These are phyloP conservation scores for Rhyacophila brunnea DNA, from an alignment of 1,140 invertebrate genomes.

Conservation along the genomic window DNA sequence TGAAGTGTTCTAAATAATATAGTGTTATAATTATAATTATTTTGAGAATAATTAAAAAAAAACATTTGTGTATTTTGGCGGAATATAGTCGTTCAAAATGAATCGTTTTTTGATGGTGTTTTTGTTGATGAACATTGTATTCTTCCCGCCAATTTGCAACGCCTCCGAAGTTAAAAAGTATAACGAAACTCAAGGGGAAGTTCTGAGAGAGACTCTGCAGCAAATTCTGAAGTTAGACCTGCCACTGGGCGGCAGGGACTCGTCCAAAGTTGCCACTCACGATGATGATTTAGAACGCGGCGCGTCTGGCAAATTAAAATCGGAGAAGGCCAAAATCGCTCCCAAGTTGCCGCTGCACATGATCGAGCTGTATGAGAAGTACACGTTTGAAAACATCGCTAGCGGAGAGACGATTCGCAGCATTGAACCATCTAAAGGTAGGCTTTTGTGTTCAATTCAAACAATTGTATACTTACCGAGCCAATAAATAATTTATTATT, in stretches of 20 bases:
- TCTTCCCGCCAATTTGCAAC: slow-evolving; percentile 4
- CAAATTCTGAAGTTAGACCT: slow-evolving; percentile 13
- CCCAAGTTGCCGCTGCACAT: slow-evolving; percentile 21
- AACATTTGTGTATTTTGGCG: no score
- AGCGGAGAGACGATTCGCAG: slow-evolving; percentile 19
- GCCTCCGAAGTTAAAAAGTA: neutral
- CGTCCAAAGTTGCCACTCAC: neutral
- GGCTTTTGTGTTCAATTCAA: neutral
- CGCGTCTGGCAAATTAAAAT: neutral
- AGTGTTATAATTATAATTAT: no score
- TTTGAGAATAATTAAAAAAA: no score
- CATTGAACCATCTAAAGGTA: slow-evolving; percentile 30
- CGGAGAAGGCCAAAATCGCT: neutral
- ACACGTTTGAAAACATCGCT: neutral
- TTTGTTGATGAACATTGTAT: neutral
- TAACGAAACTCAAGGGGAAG: slow-evolving; percentile 25
- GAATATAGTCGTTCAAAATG: slow-evolving; percentile 7
- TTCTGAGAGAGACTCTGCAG: slow-evolving; percentile 8
- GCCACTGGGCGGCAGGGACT: neutral
- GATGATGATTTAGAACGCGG: neutral
- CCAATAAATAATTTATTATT: no score
- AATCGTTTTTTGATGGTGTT: slow-evolving; percentile 9
- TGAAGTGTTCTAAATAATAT: no score
- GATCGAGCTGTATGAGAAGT: slow-evolving; percentile 16
- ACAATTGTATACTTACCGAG: no score